Evolutionary conservation across 2,888 invertebrate species (phyloP), one percentile per base, ranked within the genome.

Genomic region (Caenorhabditis plicata): DNA sequence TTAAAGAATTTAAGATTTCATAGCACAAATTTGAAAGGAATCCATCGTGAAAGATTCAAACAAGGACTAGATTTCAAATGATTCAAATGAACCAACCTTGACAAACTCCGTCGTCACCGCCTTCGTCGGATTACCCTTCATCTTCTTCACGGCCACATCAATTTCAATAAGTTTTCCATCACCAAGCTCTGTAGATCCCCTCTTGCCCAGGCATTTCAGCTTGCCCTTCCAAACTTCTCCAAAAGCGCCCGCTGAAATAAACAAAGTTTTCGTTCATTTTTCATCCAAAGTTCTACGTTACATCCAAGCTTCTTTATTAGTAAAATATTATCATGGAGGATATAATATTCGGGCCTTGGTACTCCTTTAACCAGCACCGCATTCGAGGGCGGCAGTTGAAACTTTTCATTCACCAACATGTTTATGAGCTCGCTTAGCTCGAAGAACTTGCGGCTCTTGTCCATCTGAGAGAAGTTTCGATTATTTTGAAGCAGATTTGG

Each of bases 191-290:
- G 42, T 44, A 13, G 32, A 29, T 17, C 44, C 31, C 15, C 44
- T 48, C n/a, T n/a, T n/a, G n/a, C n/a, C n/a, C n/a, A n/a, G n/a
- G n/a, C n/a, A n/a, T n/a, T n/a, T n/a, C 35, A 56, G 38, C 3
- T 20, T 17, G 15, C 65, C 65, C 15, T 47, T 62, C 56, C 49
- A 62, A 11, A 65, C 62, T 42, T 65, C 61, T 17, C 65, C 65
- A 25, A 65, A 65, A 8, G 61, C 65, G 1, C 65, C 65, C 13
- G 48, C 47, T 40, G 40, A 19, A 40, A 40, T 17, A 36, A 11
- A n/a, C n/a, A n/a, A 17, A 15, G 15, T 36, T 19, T 17, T 3
- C 20, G 22, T 22, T 8, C 26, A 42, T 2, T 11, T 4, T 8
- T 23, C 20, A 19, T 9, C 9, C 17, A 8, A 9, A 11, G 20